Conservation (phyloP, 2,113 vertebrate species). For the Phocoena sinus region DNA sequence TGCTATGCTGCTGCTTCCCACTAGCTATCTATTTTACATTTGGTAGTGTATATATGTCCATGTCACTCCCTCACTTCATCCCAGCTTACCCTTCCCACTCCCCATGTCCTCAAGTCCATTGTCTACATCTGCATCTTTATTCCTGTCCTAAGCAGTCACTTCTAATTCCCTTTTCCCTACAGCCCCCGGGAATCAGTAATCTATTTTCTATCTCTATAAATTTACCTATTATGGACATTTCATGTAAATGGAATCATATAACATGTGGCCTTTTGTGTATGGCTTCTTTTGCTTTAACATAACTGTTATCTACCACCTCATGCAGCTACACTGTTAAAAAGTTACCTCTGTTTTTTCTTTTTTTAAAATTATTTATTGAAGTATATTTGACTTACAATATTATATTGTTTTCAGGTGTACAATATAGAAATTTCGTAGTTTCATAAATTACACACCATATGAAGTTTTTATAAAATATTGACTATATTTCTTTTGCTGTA, state of each 20-base stretch:
- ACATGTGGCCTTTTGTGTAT: not conserved
- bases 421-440: not conserved
- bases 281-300: not conserved
- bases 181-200: not conserved
- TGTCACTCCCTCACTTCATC: too few species aligned
- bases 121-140: too few species aligned
- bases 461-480: not conserved
- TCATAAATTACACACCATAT: not conserved
- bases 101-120: too few species aligned
- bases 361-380: not conserved
- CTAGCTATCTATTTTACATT: too few species aligned
- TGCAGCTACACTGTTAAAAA: not conserved
- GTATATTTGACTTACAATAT: not conserved
- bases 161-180: not conserved
- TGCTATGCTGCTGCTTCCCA: too few species aligned
- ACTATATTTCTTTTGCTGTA: not conserved
- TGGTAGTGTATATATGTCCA: too few species aligned
- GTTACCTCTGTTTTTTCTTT: not conserved
- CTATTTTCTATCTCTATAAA: not conserved
- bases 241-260: not conserved
- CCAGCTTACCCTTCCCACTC: too few species aligned
- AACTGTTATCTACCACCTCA: not conserved
- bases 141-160: not conserved
- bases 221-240: not conserved
- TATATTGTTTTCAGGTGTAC: not conserved